phyloP scores from a whole-genome alignment of 2,113 vertebrate genomes.

The Solenodon paradoxus region DNA sequence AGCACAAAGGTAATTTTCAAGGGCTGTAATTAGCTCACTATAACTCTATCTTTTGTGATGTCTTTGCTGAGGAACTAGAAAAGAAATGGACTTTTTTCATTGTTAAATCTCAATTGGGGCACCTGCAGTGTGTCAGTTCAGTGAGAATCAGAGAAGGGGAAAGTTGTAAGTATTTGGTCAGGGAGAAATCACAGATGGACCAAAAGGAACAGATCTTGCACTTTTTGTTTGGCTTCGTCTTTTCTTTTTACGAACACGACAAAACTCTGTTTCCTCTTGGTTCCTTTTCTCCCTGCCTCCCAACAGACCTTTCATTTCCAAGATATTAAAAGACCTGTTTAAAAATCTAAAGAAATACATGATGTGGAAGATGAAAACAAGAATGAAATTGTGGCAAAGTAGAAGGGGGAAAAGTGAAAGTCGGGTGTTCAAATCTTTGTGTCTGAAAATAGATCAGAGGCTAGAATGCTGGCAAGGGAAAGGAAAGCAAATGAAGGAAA shows the following conservation, averaged over 20 bases:
- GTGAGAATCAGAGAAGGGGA: conserved; percentile 58
- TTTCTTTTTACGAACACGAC: conserved; percentile 64
- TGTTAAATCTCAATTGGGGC: conserved; percentile 72
- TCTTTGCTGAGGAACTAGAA: conserved; percentile 70
- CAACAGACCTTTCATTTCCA: conserved; percentile 51
- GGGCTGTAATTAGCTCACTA: conserved; percentile 84
- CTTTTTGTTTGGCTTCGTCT: conserved; percentile 76
- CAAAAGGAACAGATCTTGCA: conserved; percentile 61
- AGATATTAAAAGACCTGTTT: conserved; percentile 53
- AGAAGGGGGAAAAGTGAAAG: background rate
- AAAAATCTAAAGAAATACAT: conserved; percentile 42
- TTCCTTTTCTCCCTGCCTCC: conserved; percentile 46
- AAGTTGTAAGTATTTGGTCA: conserved; percentile 64
- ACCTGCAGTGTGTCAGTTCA: conserved; percentile 65
- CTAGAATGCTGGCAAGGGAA: background rate
- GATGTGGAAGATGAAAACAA: background rate
- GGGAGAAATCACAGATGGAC: conserved; percentile 68
- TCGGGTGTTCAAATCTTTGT: background rate
- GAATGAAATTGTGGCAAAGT: conserved; percentile 41
- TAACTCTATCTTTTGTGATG: conserved; percentile 81
- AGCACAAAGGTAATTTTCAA: conserved; percentile 84
- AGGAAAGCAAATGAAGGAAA: conserved; percentile 8
- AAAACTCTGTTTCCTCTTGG: conserved; percentile 57
- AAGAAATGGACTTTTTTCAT: conserved; percentile 76
- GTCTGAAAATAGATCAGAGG: background rate